Conservation (phyloP, 2,797 vertebrate species). For the Epinephelus malabaricus region DNA sequence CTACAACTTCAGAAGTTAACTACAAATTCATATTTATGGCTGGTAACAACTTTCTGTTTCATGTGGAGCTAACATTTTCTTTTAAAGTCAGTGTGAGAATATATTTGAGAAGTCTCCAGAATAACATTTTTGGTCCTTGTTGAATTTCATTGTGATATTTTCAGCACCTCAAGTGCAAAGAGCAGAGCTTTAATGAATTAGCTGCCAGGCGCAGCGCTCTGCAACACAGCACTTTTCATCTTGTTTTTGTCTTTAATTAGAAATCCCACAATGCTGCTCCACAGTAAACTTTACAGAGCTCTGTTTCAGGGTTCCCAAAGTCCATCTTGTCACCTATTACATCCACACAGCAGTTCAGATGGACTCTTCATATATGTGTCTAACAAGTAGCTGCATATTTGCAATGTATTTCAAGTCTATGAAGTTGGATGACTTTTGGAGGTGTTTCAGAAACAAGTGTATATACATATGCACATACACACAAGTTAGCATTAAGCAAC, state of each 20-base stretch:
- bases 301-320: not conserved
- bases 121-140: too few species aligned
- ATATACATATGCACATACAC: constrained; percentile 28
- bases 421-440: constrained; percentile 24
- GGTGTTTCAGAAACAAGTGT: not conserved
- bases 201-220: not conserved
- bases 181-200: not conserved
- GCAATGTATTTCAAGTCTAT: not conserved
- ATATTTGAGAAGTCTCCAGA: too few species aligned
- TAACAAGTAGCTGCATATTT: not conserved
- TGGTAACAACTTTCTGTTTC: too few species aligned
- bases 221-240: not conserved
- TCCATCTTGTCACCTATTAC: not conserved
- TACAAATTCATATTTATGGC: too few species aligned
- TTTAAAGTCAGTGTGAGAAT: too few species aligned
- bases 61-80: too few species aligned
- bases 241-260: constrained; percentile 15
- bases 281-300: not conserved
- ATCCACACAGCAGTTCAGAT: too few species aligned
- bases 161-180: not conserved
- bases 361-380: not conserved
- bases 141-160: not conserved
- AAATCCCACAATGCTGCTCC: not conserved
- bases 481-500: constrained; percentile 70
- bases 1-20: too few species aligned